phyloP scores from a whole-genome alignment of 2,113 vertebrate species.

The Struthio camelus region DNA sequence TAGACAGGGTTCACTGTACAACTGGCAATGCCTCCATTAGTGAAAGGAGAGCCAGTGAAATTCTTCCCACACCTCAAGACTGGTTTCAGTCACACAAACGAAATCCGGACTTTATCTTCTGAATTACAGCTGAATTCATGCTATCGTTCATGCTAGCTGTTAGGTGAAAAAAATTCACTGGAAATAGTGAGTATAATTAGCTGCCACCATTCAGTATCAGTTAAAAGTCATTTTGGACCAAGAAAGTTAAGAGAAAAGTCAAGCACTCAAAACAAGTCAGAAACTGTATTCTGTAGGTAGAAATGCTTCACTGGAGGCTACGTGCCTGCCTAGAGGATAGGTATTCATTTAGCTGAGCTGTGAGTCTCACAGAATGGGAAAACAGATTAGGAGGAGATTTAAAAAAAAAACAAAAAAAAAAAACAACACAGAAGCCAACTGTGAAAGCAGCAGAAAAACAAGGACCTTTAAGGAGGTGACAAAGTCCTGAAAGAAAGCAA shows the following conservation, averaged over 20 bases:
- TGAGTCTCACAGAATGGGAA: neutral
- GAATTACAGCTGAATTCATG: neutral
- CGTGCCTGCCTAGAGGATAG: neutral
- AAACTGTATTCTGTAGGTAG: neutral
- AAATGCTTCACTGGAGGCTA: neutral
- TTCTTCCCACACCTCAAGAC: neutral
- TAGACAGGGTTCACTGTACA: neutral
- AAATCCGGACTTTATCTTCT: neutral
- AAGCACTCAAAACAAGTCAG: neutral
- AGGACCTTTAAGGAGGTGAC: neutral
- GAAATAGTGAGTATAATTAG: neutral
- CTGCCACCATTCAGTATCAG: neutral
- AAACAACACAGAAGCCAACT: constrained; percentile 21
- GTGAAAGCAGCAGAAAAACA: constrained; percentile 28
- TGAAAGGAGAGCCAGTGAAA: neutral
- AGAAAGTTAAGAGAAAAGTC: neutral
- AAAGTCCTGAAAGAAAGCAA: neutral
- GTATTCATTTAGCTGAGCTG: constrained; percentile 6
- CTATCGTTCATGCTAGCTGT: neutral
- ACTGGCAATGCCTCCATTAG: neutral
- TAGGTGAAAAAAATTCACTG: neutral
- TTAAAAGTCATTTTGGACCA: neutral
- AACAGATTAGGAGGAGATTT: constrained; percentile 14
- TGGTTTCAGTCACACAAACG: neutral
- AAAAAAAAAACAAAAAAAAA: too few species aligned